These are phyloP conservation scores for Drosophila murphyi DNA, from an alignment of 1,140 invertebrate genomes.

Conservation along the genomic window DNA sequence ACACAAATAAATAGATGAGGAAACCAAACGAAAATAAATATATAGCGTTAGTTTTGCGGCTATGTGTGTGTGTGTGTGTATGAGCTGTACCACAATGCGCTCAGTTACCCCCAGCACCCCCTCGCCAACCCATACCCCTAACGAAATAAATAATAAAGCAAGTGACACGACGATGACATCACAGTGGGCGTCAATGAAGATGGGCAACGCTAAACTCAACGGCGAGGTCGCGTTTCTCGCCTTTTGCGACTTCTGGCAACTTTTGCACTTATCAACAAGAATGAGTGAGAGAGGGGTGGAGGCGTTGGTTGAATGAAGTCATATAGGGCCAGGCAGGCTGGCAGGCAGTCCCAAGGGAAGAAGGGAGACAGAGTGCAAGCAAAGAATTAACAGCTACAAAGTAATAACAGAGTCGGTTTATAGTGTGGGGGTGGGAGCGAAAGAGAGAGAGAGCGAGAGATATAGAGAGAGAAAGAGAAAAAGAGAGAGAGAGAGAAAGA, in stretches of 20 bases:
- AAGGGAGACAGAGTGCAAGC: constrained; percentile 11
- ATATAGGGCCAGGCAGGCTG: constrained; percentile 20
- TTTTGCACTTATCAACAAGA: constrained; percentile 28
- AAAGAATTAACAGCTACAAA: constrained; percentile 58
- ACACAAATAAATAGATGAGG: constrained; percentile 55
- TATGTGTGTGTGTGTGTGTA: constrained; percentile 27
- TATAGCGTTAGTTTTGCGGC: constrained; percentile 6
- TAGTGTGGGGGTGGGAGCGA: neutral
- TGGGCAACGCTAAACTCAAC: constrained; percentile 22
- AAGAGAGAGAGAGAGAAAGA: neutral
- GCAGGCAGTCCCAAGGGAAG: constrained; percentile 16
- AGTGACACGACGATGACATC: constrained; percentile 55
- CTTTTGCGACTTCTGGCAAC: constrained; percentile 11
- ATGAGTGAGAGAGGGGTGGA: neutral
- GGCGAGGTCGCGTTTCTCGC: constrained; percentile 16
- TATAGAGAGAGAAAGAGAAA: neutral
- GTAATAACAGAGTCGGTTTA: constrained; percentile 10
- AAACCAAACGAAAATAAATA: constrained; percentile 66
- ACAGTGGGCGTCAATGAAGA: constrained; percentile 27
- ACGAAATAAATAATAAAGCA: constrained; percentile 30
- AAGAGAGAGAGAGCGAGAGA: neutral
- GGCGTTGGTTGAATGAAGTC: constrained; percentile 51
- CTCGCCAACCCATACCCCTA: no score
- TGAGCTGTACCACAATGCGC: neutral
- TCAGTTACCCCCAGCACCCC: constrained; percentile 12